A percentile compares a stretch with the other conserved stretches of the same genome.
phyloP scores from a whole-genome alignment of 2,113 vertebrate genomes.

The Herpetotheres cachinnans region DNA sequence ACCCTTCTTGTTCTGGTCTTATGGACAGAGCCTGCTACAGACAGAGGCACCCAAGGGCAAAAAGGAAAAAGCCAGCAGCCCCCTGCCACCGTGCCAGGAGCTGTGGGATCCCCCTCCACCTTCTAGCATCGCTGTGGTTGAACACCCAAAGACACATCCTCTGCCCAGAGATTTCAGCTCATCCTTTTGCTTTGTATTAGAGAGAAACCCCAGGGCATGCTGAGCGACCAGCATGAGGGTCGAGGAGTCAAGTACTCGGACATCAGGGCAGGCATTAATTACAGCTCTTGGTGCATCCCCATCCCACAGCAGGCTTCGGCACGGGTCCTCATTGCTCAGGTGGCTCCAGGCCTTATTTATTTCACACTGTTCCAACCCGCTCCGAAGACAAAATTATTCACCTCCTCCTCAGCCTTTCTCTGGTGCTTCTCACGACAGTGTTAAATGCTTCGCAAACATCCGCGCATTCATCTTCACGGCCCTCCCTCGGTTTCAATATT shows the following conservation, averaged over 20 bases:
- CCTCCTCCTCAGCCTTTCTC: background rate
- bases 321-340: background rate
- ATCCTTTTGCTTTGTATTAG: background rate
- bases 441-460: background rate
- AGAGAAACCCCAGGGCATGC: background rate
- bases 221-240: background rate
- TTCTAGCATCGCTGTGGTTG: background rate
- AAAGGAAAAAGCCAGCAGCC: background rate
- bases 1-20: background rate
- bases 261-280: background rate
- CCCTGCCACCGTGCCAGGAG: rapidly evolving
- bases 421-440: background rate
- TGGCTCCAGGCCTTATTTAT: background rate
- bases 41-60: background rate
- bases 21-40: background rate
- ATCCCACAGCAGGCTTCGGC: background rate
- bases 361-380: background rate
- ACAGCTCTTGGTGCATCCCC: background rate
- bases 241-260: background rate
- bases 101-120: background rate
- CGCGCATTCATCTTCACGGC: background rate
- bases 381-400: background rate
- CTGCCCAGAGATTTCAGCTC: background rate
- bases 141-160: too few species aligned
- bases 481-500: background rate